Percentiles rank a stretch among this genome's conserved stretches.
phyloP scores from a whole-genome alignment of 2,888 invertebrate genomes.

The Oscheius onirici region DNA sequence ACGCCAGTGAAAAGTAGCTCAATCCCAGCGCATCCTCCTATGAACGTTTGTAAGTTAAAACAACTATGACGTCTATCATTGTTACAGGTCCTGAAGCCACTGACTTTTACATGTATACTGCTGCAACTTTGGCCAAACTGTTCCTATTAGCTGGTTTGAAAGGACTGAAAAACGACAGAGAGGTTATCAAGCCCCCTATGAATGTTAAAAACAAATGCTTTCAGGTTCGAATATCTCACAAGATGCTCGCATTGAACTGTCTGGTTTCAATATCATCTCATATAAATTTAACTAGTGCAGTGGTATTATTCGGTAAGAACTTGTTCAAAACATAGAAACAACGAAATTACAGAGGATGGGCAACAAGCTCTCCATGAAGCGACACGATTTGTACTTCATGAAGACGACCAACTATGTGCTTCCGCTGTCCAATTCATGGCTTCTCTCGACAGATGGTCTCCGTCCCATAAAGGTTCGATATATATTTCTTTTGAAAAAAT shows the following conservation, averaged over 20 bases:
- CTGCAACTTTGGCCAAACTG: conserved; percentile 14
- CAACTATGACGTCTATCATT: not conserved
- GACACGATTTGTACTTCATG: conserved; percentile 45
- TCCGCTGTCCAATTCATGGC: conserved; percentile 48
- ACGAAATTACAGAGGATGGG: conserved; percentile 5
- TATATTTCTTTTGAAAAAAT: not conserved
- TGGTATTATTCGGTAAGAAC: conserved; percentile 12
- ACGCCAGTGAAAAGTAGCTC: not conserved
- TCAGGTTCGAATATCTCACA: conserved; percentile 35
- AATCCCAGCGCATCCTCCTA: conserved; percentile 5
- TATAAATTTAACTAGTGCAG: not conserved
- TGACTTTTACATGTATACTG: conserved; percentile 22
- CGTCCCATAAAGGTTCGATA: not conserved
- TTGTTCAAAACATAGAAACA: not conserved
- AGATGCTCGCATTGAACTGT: conserved; percentile 36
- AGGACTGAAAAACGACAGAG: conserved; percentile 35
- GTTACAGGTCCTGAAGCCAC: conserved; percentile 8
- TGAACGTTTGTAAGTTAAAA: conserved; percentile 6
- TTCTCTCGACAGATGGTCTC: conserved; percentile 35
- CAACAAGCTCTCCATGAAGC: conserved; percentile 41
- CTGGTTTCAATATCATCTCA: conserved; percentile 22
- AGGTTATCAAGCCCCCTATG: no score
- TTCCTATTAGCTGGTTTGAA: conserved; percentile 33
- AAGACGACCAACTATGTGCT: conserved; percentile 49
- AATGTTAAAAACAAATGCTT: not conserved